Base-by-base conservation (phyloP, 2,797 vertebrate species). In the Nasua narica region DNA sequence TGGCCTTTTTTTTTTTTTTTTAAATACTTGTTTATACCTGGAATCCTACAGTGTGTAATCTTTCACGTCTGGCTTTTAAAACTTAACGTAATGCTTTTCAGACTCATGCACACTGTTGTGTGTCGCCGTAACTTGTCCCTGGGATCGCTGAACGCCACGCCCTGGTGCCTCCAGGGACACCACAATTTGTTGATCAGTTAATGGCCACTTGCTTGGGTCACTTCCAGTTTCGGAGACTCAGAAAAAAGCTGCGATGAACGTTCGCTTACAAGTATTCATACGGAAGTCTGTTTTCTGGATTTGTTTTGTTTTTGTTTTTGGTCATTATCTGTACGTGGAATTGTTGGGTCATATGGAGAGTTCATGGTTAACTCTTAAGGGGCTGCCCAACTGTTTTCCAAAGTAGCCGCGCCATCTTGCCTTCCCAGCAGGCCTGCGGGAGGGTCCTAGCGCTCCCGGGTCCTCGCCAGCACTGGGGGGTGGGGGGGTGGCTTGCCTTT, bases 381-480 rank as follows among this genome's bases (percentile, higher is more conserved):
- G 87, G 16, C 16, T 4, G 50, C 37, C 43, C 48, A 12, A 16
- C 32, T 29, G 5, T 50, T 74, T 93, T 43, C 56, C 27, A 23
- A 23, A 18, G 35, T 2, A 67, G 43, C 72, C 29, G 10, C 3
- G 27, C 16, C 7, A 0, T 70, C n/a, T 21, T 25, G 56, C 5
- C 3, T 23, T 25, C 65, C 1, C 3, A 16, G 18, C 48, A 19
- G 18, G 9, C 2, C 4, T 6, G 4, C 4, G 0, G 2, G 14
- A 50, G 82, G 15, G 5, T 4, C 54, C 32, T 60, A 7, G 18
- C 27, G 13, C 18, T 32, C n/a, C 27, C 7, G 5, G 5, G 60
- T 62, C 12, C 54, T 54, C 0, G 0, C 1, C 62, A 62, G 15
- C 16, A 16, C 69, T 77, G 35, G 65, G n/a, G n/a, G n/a, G n/a